Base-by-base conservation (phyloP, 2,888 invertebrate genomes). In the Prosopocoilus inquinatus region DNA sequence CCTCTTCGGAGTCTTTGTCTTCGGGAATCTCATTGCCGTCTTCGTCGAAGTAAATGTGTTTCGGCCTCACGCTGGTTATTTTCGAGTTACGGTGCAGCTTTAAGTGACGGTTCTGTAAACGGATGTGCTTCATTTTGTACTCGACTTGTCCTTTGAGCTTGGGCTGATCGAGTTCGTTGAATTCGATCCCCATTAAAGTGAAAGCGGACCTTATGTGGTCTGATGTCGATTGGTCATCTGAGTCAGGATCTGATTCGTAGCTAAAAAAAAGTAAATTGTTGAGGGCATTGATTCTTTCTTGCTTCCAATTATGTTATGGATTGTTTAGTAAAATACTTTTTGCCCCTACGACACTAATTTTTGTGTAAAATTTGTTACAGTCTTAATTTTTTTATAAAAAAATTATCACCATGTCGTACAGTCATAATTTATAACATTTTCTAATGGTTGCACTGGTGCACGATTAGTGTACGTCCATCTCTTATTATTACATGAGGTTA, bases 31-130 rank as follows among this genome's bases (percentile, higher is more conserved):
- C 77, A 61, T 84, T 82, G 0, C 86, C 87, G 62, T 87, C 86
- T 45, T 87, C 86, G 68, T 88, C 86, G 64, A 86, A 88, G 64
- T 83, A 83, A 9, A 81, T 84, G 68, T 88, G 87, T 65, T 78
- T 83, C 5, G 82, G 75, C 64, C 76, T 78, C 50, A 50, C 57
- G 33, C 78, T 79, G 0, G 80, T 78, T 11, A 82, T 77, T 44
- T 56, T 69, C 9, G 70, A 58, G 64, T 72, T 72, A 16, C 62
- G 49, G 41, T 64, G 69, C 59, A 87, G 79, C 67, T 79, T 81
- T 11, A 83, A 70, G 59, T 80, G 79, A 12, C 82, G 75, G 69
- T 84, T 84, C 65, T 83, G 83, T 39, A 79, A 73, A 58, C 83
- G 80, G 1, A 83, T 81, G 56, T 84, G 78, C 20, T 82, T 81